Evolutionary conservation across 2,888 invertebrate genomes (phyloP), one percentile per base, ranked within the genome.

Genomic region (Eilema griseolum): DNA sequence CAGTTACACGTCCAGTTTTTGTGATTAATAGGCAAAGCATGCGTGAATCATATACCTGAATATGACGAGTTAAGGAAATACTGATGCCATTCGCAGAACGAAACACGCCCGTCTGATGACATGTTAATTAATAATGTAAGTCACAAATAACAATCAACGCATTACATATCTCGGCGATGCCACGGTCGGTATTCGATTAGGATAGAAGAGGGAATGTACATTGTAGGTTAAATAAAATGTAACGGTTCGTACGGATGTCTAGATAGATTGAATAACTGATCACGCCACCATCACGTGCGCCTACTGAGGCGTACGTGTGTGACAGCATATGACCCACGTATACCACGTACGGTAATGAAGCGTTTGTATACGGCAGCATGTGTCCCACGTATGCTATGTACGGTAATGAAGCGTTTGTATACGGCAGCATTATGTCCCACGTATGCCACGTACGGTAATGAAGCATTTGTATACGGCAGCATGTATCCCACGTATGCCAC

Each of bases 1-100:
- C 94, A 93, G 91, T 90, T 88, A 90, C 91, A 91, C 94, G 94
- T 94, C 95, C 94, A 95, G 89, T 88, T 89, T 88, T 88, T 92
- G 92, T 91, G 91, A 91, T 93, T 91, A 28, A 61, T 61, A 93
- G 93, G 92, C 92, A 93, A 92, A 92, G 91, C 89, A 92, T 91
- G 92, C 91, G 92, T 93, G 91, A 91, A 92, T 89, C 90, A 91
- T 89, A 91, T 90, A 92, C 90, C 90, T 90, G 90, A 91, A 85
- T 80, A 88, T 87, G 88, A 89, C 88, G 85, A 88, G 82, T 84
- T 86, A 84, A 73, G 75, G 78, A 70, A 72, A 76, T 75, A 76
- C 76, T 71, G 72, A 68, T 71, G 76, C 79, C 76, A 67, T 75
- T 74, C 77, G 77, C 74, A 26, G 71, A 72, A 65, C 37, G 69